These are phyloP conservation scores for Miltochrista miniata DNA, from an alignment of 2,888 invertebrate genomes.

Conservation along the genomic window DNA sequence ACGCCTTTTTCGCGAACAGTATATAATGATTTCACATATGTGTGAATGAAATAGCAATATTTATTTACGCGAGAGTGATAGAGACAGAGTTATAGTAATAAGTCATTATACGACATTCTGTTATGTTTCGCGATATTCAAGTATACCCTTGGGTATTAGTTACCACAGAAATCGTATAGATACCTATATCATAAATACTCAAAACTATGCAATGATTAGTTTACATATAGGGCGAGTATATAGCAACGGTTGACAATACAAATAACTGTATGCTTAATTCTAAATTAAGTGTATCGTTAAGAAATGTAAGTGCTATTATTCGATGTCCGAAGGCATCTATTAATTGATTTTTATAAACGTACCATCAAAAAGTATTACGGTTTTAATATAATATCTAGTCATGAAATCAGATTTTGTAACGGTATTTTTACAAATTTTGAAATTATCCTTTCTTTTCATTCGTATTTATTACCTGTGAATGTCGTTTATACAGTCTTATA, in stretches of 20 bases:
- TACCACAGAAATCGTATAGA: slow-evolving; percentile 55
- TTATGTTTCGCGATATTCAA: too few relatives aligned
- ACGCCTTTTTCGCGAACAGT: too few relatives aligned
- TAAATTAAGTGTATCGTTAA: slow-evolving; percentile 51
- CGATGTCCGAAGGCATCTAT: slow-evolving; percentile 34
- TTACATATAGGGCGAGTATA: slow-evolving; percentile 75
- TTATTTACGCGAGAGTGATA: too few relatives aligned
- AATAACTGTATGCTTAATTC: slow-evolving; percentile 69
- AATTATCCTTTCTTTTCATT: slow-evolving; percentile 32
- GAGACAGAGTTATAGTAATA: too few relatives aligned
- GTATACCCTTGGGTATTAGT: slow-evolving; percentile 38
- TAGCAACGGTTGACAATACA: slow-evolving; percentile 78
- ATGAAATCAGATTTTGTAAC: slow-evolving; percentile 51
- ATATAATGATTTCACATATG: too few relatives aligned
- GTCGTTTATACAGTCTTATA: slow-evolving; percentile 36
- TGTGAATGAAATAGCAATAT: too few relatives aligned
- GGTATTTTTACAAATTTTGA: slow-evolving; percentile 51
- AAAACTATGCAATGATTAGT: slow-evolving; percentile 57
- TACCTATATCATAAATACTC: slow-evolving; percentile 59
- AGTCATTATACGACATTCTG: too few relatives aligned
- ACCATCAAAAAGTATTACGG: slow-evolving; percentile 33
- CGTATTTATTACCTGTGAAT: slow-evolving; percentile 28
- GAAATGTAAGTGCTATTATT: slow-evolving; percentile 47
- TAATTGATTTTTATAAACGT: slow-evolving; percentile 28
- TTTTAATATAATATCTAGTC: slow-evolving; percentile 61